A percentile compares a stretch with the other conserved stretches of the same genome.
These are phyloP conservation scores for Bilobella aurantiaca DNA, from an alignment of 1,140 invertebrate species.

Conservation along the genomic window DNA sequence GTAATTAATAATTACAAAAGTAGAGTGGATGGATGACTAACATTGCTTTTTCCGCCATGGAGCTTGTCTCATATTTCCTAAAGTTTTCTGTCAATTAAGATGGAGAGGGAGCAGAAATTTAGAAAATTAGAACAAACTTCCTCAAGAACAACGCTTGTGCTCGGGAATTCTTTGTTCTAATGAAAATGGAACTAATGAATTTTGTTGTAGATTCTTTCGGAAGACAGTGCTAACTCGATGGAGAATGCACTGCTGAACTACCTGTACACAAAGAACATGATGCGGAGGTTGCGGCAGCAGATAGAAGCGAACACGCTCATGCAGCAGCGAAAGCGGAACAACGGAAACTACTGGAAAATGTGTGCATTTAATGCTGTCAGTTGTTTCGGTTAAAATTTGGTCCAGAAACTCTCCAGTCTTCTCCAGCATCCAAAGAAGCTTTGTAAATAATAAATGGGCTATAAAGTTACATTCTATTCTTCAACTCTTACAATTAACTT, in stretches of 20 bases:
- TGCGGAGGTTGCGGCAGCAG: slow-evolving; percentile 45
- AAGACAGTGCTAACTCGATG: slow-evolving; percentile 43
- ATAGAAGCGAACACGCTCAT: slow-evolving; percentile 37
- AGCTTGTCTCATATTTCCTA: no score
- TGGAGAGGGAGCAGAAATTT: no score
- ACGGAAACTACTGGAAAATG: slow-evolving; percentile 50
- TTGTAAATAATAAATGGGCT: background rate
- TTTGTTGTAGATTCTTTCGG: slow-evolving; percentile 13
- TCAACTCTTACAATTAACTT: no score
- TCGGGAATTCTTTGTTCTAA: background rate
- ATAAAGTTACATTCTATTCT: no score
- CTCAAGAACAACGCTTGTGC: background rate
- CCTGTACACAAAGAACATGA: slow-evolving; percentile 48
- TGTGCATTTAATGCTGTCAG: slow-evolving; percentile 56
- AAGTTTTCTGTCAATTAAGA: background rate
- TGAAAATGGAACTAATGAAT: background rate
- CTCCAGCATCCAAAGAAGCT: background rate
- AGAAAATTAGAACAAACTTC: background rate
- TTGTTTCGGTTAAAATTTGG: slow-evolving; percentile 54
- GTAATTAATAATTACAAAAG: no score
- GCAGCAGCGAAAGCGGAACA: slow-evolving; percentile 45
- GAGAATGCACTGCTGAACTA: slow-evolving; percentile 50
- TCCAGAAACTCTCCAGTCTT: background rate
- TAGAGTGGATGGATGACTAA: no score
- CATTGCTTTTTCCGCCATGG: no score